Evolutionary conservation across 2,888 invertebrate species (phyloP).

Genomic region (Lycia hirtaria): DNA sequence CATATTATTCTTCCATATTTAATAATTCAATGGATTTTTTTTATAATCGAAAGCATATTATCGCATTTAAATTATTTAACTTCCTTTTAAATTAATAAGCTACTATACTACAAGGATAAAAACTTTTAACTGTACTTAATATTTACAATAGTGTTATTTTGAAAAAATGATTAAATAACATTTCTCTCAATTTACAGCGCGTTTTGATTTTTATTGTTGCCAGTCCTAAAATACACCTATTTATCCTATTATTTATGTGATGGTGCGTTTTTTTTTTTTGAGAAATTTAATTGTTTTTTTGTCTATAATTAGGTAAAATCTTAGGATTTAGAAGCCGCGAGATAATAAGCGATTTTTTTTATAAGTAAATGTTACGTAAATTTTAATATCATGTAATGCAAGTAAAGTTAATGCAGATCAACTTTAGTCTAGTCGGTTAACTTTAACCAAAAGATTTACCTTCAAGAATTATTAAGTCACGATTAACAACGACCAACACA

Average conservation of each 20-base stretch:
- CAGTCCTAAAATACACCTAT: slow-evolving; percentile 25
- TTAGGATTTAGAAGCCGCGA: slow-evolving; percentile 7
- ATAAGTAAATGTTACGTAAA: not conserved
- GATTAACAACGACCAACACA: not conserved
- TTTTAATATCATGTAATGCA: not conserved
- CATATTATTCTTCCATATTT: slow-evolving; percentile 41
- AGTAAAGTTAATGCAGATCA: not conserved
- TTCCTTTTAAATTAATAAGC: slow-evolving; percentile 62
- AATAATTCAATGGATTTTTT: slow-evolving; percentile 67
- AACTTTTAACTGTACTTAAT: slow-evolving; percentile 67
- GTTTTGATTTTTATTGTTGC: slow-evolving; percentile 19
- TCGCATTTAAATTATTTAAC: slow-evolving; percentile 22
- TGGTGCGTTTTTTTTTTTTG: slow-evolving; percentile 23
- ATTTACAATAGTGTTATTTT: slow-evolving; percentile 50
- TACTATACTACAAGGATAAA: slow-evolving; percentile 62
- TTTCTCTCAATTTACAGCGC: slow-evolving; percentile 18
- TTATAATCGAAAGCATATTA: slow-evolving; percentile 55
- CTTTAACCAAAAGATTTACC: not conserved
- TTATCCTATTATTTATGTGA: slow-evolving; percentile 38
- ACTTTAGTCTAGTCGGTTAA: not conserved
- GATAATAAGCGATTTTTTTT: not conserved
- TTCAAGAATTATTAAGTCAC: too few relatives aligned
- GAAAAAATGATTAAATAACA: slow-evolving; percentile 23
- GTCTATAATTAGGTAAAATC: not conserved
- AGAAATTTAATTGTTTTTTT: slow-evolving; percentile 3